These are phyloP conservation scores for Sebastes umbrosus DNA, from an alignment of 2,797 vertebrate genomes.

Conservation along the genomic window DNA sequence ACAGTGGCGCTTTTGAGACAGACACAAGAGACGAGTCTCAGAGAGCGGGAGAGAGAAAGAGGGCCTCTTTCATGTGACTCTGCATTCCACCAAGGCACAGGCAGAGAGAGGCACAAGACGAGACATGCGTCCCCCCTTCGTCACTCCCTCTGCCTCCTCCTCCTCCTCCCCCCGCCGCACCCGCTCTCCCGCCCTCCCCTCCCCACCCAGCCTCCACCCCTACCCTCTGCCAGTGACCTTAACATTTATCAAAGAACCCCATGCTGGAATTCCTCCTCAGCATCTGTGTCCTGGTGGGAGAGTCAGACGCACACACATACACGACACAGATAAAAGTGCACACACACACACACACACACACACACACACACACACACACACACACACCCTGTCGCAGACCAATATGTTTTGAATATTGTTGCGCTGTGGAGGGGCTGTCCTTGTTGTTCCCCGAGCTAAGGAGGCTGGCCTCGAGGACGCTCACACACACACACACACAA, in stretches of 20 bases:
- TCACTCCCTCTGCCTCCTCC: slow-evolving; percentile 59
- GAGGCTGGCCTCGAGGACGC: slow-evolving; percentile 81
- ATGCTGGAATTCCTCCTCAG: slow-evolving; percentile 90
- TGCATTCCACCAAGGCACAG: slow-evolving; percentile 82
- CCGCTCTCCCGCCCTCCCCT: slow-evolving; percentile 34
- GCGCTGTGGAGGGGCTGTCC: slow-evolving; percentile 87
- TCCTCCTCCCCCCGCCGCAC: neutral
- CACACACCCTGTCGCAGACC: slow-evolving; percentile 84
- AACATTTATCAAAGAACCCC: slow-evolving; percentile 90
- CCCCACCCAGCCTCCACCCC: slow-evolving; percentile 49
- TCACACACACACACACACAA: slow-evolving; percentile 44
- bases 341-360: slow-evolving; percentile 83
- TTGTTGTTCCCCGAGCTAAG: slow-evolving; percentile 87
- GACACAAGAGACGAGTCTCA: slow-evolving; percentile 75
- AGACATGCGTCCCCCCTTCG: slow-evolving; percentile 78
- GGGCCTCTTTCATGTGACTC: slow-evolving; percentile 85
- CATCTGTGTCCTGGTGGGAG: slow-evolving; percentile 85
- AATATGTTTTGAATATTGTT: slow-evolving; percentile 94
- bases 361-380: slow-evolving; percentile 71
- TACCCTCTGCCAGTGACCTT: slow-evolving; percentile 87
- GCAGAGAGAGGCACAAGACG: slow-evolving; percentile 89
- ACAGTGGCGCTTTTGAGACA: slow-evolving; percentile 81
- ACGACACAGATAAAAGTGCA: slow-evolving; percentile 73
- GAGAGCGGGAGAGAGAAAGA: slow-evolving; percentile 62
- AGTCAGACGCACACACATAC: slow-evolving; percentile 84